Evolutionary conservation across 2,113 vertebrate genomes (phyloP).

Genomic region (Egretta garzetta): DNA sequence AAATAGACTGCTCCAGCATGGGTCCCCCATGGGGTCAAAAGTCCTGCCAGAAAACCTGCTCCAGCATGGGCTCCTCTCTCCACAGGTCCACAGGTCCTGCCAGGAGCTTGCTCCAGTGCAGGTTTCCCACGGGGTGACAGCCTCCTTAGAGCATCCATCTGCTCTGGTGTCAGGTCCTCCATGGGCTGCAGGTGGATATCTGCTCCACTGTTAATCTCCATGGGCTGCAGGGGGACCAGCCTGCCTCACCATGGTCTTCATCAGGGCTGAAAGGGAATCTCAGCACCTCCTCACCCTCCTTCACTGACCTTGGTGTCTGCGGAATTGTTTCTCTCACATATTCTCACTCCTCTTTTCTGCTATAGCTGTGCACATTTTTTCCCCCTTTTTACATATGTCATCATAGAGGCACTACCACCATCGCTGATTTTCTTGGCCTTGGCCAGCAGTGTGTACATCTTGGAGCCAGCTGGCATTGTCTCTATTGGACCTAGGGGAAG

Average conservation of each 20-base stretch:
- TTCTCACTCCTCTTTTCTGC: neutral
- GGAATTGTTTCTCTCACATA: neutral
- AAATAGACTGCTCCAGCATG: neutral
- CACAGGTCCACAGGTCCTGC: no score
- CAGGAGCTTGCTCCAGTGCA: no score
- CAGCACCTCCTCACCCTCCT: neutral
- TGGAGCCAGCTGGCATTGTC: neutral
- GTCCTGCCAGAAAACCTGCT: no score
- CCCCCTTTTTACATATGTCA: neutral
- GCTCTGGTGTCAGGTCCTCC: neutral
- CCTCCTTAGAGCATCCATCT: neutral
- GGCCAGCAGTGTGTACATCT: no score
- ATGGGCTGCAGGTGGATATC: neutral
- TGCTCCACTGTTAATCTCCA: neutral
- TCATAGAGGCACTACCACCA: neutral
- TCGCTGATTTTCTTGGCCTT: neutral
- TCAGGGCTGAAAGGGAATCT: neutral
- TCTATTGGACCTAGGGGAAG: neutral
- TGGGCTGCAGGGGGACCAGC: neutral
- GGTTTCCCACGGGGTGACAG: neutral
- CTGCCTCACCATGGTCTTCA: neutral
- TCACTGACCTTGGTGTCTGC: neutral
- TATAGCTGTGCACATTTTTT: neutral
- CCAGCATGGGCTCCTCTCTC: neutral
- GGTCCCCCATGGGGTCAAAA: no score